Base-by-base conservation (phyloP, 2,797 vertebrate species). In the Huso huso region DNA sequence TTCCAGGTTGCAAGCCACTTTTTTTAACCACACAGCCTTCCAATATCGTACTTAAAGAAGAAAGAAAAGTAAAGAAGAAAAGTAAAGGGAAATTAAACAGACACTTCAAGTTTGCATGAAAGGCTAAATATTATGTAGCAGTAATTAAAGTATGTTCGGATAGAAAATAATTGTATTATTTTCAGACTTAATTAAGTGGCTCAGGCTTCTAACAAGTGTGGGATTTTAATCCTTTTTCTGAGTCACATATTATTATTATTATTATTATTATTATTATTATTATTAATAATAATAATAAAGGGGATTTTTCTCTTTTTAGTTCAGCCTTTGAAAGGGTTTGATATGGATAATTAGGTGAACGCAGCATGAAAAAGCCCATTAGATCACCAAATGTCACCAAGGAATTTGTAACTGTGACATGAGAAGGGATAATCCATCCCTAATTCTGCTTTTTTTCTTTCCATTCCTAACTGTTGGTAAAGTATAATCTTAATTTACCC, bases 211-310 rank as follows among this genome's bases (percentile, higher is more conserved):
- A 87, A 88, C 80, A 79, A 84, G 82, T 84, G 85, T 87, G 83
- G 78, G 83, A 84, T 78, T 82, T 52, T 86, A 87, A 88, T 86
- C 83, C 83, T 77, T 81, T 82, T 75, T 82, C 78, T 79, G 87
- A 89, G 86, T 88, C 84, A 85, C 81, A 76, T 79, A 86, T 87
- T 86, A 86, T 87, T 87, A 37, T 88, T 85, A 87, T 87, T 81
- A 85, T 77, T 79, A 84, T 86, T 85, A 86, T 76, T 81, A 84
- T 88, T 85, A 87, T 87, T 81, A 84, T 81, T 84, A 85, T 77
- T 79, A 84, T 86, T 85, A 86, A 76, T 84, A 84, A 86, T n/a
- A n/a, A n/a, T n/a, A n/a, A n/a, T 86, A 87, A 87, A 86, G 86
- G 84, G 81, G 77, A 72, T 79, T 73, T 48, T 51, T 70, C 75